These are phyloP conservation scores for Sinelater perroti DNA, from an alignment of 2,888 invertebrate genomes.

Conservation along the genomic window DNA sequence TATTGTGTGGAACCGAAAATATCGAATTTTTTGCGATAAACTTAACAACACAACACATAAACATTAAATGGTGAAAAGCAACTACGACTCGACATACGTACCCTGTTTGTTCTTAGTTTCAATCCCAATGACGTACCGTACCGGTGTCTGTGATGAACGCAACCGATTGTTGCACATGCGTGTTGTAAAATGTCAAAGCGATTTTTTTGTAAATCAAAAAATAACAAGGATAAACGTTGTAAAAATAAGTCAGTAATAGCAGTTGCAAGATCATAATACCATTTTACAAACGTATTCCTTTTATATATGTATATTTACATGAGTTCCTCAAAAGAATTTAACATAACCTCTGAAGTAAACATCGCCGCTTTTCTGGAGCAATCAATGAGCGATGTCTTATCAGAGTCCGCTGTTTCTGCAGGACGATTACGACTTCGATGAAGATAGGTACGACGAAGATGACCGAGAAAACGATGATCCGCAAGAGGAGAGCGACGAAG, in stretches of 20 bases:
- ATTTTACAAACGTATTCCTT: too few relatives aligned
- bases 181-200: not conserved
- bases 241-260: too few relatives aligned
- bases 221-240: too few relatives aligned
- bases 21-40: not conserved
- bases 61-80: not conserved
- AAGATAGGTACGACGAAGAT: slow-evolving; percentile 77
- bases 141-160: not conserved
- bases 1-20: slow-evolving; percentile 5
- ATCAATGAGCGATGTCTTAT: slow-evolving; percentile 73
- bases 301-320: too few relatives aligned
- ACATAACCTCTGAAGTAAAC: too few relatives aligned
- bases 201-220: too few relatives aligned
- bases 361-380: too few relatives aligned
- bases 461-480: slow-evolving; percentile 72
- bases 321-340: too few relatives aligned
- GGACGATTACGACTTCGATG: slow-evolving; percentile 78
- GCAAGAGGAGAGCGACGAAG: slow-evolving; percentile 67
- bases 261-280: too few relatives aligned
- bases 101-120: not conserved
- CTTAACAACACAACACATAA: not conserved
- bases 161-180: not conserved
- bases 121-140: not conserved
- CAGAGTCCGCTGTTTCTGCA: slow-evolving; percentile 73
- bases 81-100: not conserved